Evolutionary conservation across 1,140 invertebrate species (phyloP), one percentile per base, ranked within the genome.

Genomic region (Atta cephalotes): DNA sequence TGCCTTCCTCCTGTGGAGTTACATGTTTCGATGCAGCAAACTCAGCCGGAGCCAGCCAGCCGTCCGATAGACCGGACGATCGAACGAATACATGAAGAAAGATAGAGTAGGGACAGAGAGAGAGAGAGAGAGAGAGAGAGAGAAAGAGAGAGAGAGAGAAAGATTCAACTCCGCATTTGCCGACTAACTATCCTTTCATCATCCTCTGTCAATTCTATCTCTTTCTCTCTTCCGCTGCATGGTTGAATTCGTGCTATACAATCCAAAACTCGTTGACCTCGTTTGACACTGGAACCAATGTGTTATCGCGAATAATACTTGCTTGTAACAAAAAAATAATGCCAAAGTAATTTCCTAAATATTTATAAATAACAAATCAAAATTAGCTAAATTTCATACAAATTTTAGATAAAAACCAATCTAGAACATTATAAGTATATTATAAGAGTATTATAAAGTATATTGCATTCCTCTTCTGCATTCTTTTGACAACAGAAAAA

Each of bases 1-100:
- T 95, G 93, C 94, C 92, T 91, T 90, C 91, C 92, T 90, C 88
- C 93, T 92, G 35, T 45, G 92, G 93, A 93, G 94, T 94, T 93
- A 92, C 90, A 92, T 92, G 91, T 94, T 93, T 93, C 92, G 94
- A 95, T 93, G 92, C 92, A 92, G 87, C 84, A 80, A 88, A 88
- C 88, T 88, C 89, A 79, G 71, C 71, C 87, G 25, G 49, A 72
- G 25, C 66, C 71, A 90, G 72, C 88, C 87, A 66, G 80, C 58
- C 78, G 82, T 21, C 45, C 78, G 85, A 60, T 62, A 74, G 80
- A 77, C 72, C 45, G 68, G 68, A 85, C 87, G 85, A 85, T 77
- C 86, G 65, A 66, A 87, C 74, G 87, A 77, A 88, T 70, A 82
- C 77, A 87, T 58, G 81, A 39, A 78, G 78, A 70, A 89, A 88